These are phyloP conservation scores for Cebidichthys violaceus DNA, from an alignment of 2,113 vertebrate species.

Conservation along the genomic window DNA sequence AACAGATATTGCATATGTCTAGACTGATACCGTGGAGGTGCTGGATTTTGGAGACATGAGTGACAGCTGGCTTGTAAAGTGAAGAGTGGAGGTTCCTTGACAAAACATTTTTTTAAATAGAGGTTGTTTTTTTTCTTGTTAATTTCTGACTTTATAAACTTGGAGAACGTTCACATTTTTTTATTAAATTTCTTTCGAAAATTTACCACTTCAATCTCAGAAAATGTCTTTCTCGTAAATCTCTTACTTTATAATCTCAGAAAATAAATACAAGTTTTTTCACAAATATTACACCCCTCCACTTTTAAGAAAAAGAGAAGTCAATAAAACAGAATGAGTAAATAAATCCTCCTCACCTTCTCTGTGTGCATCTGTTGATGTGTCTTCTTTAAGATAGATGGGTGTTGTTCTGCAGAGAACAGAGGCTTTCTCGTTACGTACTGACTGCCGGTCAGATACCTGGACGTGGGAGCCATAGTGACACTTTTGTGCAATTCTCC, in stretches of 20 bases:
- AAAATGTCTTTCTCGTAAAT: no score
- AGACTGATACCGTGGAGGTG: no score
- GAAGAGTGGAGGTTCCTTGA: no score
- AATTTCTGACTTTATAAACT: neutral
- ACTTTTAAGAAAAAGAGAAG: neutral
- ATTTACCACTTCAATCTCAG: neutral
- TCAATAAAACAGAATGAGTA: neutral
- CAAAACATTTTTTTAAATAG: no score
- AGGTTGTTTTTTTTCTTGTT: neutral
- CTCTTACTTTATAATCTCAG: no score
- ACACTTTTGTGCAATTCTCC: conserved; percentile 49
- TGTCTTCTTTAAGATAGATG: conserved; percentile 76
- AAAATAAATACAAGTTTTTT: no score
- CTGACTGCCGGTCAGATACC: conserved; percentile 63
- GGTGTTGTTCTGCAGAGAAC: conserved; percentile 48
- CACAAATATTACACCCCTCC: no score
- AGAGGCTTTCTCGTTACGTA: conserved; percentile 54
- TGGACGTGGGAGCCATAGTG: conserved; percentile 69
- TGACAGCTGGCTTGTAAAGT: no score
- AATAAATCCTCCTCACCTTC: conserved; percentile 58
- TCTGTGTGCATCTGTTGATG: conserved; percentile 26
- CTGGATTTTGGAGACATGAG: no score
- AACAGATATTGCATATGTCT: no score
- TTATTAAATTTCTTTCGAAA: neutral
- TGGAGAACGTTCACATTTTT: neutral